Evolutionary conservation across 2,797 vertebrate genomes (phyloP).

Genomic region (Thalassophryne amazonica): DNA sequence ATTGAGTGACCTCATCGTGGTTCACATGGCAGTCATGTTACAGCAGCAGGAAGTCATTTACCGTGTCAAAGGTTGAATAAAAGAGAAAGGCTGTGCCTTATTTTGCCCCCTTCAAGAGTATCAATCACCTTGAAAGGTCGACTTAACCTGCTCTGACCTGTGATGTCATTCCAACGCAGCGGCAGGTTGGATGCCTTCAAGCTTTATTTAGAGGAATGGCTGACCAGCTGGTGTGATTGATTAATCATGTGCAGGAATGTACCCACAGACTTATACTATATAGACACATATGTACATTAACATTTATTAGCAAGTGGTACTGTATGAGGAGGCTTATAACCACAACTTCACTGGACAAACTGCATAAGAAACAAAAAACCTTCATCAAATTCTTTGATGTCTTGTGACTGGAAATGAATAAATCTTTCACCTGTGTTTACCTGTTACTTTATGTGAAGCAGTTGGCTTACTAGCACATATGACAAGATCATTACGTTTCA

Average conservation of each 20-base stretch:
- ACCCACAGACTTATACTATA: too few species aligned
- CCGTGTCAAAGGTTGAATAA: constrained; percentile 64
- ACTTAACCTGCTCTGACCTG: constrained; percentile 65
- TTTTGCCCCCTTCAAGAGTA: constrained; percentile 52
- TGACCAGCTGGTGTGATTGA: constrained; percentile 54
- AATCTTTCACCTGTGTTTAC: constrained; percentile 57
- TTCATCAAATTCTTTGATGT: constrained; percentile 39
- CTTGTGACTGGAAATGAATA: constrained; percentile 57
- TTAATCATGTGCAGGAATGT: constrained; percentile 55
- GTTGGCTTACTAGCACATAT: constrained; percentile 25
- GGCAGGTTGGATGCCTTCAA: constrained; percentile 38
- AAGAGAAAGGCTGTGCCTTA: constrained; percentile 53
- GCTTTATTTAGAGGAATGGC: constrained; percentile 40
- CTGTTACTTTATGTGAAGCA: constrained; percentile 13
- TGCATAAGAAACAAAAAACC: constrained; percentile 14
- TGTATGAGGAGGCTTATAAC: constrained; percentile 19
- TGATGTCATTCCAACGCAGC: constrained; percentile 60
- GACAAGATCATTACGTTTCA: constrained; percentile 24
- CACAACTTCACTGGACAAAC: constrained; percentile 17
- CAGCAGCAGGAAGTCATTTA: constrained; percentile 68
- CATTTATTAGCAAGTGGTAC: constrained; percentile 35
- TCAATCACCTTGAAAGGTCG: constrained; percentile 62
- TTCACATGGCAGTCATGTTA: constrained; percentile 39
- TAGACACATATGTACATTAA: constrained; percentile 33
- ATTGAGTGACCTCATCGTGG: constrained; percentile 67